Percentiles rank a stretch among this genome's conserved stretches.
These are phyloP conservation scores for Gastrophysa polygoni DNA, from an alignment of 2,888 invertebrate species.

Conservation along the genomic window DNA sequence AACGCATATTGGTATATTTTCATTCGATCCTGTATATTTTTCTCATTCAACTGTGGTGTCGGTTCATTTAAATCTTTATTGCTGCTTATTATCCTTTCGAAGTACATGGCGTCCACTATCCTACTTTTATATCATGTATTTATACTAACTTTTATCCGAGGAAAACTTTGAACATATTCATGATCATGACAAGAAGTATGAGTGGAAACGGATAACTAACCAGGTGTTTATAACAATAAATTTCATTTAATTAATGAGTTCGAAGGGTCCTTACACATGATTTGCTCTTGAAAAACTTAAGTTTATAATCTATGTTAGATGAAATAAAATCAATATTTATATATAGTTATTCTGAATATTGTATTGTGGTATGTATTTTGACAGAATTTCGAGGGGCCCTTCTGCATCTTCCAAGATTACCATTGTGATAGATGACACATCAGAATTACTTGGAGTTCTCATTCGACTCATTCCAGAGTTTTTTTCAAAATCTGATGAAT, in stretches of 20 bases:
- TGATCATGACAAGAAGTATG: slow-evolving; percentile 50
- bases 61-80: not conserved
- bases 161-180: slow-evolving; percentile 58
- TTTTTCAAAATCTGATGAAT: too few relatives aligned
- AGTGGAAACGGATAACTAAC: slow-evolving; percentile 40
- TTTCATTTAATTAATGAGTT: slow-evolving; percentile 53
- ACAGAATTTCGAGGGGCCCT: not conserved
- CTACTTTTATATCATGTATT: slow-evolving; percentile 59
- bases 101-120: slow-evolving; percentile 52
- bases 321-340: too few relatives aligned
- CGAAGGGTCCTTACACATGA: not conserved
- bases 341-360: too few relatives aligned
- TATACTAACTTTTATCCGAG: slow-evolving; percentile 58
- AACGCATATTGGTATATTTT: too few relatives aligned
- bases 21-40: too few relatives aligned
- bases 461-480: too few relatives aligned
- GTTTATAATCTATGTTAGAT: not conserved
- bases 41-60: not conserved
- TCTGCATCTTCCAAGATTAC: not conserved
- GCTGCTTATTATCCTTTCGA: slow-evolving; percentile 35
- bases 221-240: slow-evolving; percentile 55
- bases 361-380: not conserved
- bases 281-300: not conserved
- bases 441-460: too few relatives aligned
- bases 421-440: too few relatives aligned